Evolutionary conservation across 1,140 invertebrate species (phyloP).

Genomic region (Drosophila rhopaloa): DNA sequence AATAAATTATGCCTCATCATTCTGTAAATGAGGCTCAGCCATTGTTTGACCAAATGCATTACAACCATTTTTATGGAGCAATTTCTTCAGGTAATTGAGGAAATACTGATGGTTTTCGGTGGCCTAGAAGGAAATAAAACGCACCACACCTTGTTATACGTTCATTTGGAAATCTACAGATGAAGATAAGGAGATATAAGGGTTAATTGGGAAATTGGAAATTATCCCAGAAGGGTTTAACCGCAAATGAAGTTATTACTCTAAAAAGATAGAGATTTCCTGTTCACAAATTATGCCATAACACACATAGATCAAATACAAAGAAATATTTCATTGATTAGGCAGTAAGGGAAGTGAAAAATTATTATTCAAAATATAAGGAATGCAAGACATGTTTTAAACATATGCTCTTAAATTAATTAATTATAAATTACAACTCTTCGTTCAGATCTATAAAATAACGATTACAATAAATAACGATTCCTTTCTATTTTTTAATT

Average conservation of each 20-base stretch:
- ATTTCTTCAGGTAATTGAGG: slow-evolving; percentile 40
- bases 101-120: slow-evolving; percentile 31
- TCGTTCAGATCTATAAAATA: too few species aligned
- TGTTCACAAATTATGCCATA: neutral
- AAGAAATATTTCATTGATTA: too few species aligned
- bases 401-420: too few species aligned
- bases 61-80: slow-evolving; percentile 39
- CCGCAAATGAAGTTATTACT: slow-evolving; percentile 22
- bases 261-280: slow-evolving; percentile 2
- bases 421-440: too few species aligned
- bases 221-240: slow-evolving; percentile 3
- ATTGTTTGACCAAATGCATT: slow-evolving; percentile 26
- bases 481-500: too few species aligned
- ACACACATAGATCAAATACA: neutral
- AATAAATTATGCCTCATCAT: slow-evolving; percentile 34
- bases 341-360: too few species aligned
- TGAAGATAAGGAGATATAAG: slow-evolving; percentile 9
- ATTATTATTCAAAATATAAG: too few species aligned
- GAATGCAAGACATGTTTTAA: too few species aligned
- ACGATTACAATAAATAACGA: too few species aligned
- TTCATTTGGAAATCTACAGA: slow-evolving; percentile 27
- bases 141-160: slow-evolving; percentile 30
- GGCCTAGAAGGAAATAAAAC: slow-evolving; percentile 34
- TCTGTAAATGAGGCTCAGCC: neutral
- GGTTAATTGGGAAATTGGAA: slow-evolving; percentile 16